phyloP scores from a whole-genome alignment of 2,797 vertebrate genomes.

The Gobionotothen gibberifrons region DNA sequence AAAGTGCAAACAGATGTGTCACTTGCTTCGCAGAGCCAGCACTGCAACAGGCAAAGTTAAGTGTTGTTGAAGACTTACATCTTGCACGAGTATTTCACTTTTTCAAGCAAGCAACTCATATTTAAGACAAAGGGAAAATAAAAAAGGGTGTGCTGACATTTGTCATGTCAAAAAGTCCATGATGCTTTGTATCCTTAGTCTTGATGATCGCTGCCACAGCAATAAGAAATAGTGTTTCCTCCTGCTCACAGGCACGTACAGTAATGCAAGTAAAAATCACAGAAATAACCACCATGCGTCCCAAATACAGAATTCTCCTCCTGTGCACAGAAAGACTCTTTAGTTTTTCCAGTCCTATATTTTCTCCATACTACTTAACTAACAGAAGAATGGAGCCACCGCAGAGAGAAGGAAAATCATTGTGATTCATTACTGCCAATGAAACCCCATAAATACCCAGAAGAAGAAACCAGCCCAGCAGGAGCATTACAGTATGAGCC shows the following conservation, averaged over 20 bases:
- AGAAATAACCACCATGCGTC: background rate
- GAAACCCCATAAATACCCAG: conserved; percentile 61
- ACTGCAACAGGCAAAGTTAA: conserved; percentile 38
- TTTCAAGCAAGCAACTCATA: background rate
- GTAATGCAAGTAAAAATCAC: conserved; percentile 6
- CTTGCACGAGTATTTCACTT: conserved; percentile 14
- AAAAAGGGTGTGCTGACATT: background rate
- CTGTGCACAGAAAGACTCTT: conserved; percentile 21
- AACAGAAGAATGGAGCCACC: conserved; percentile 51
- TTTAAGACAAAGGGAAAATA: background rate
- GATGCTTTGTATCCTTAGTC: background rate
- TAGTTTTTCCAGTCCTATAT: conserved; percentile 43
- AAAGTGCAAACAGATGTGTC: conserved; percentile 79
- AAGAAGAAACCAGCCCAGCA: conserved; percentile 53
- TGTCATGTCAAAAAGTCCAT: background rate
- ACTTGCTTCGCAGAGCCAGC: conserved; percentile 47
- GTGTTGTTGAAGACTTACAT: background rate
- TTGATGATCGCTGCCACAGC: background rate
- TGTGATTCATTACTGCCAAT: conserved; percentile 71
- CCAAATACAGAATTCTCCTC: conserved; percentile 25
- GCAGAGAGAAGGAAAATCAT: conserved; percentile 56
- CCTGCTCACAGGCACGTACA: conserved; percentile 6
- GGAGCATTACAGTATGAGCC: conserved; percentile 43
- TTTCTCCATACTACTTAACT: conserved; percentile 50
- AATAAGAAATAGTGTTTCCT: conserved; percentile 14